phyloP scores from a whole-genome alignment of 2,888 invertebrate genomes.

The Eupithecia dodoneata region DNA sequence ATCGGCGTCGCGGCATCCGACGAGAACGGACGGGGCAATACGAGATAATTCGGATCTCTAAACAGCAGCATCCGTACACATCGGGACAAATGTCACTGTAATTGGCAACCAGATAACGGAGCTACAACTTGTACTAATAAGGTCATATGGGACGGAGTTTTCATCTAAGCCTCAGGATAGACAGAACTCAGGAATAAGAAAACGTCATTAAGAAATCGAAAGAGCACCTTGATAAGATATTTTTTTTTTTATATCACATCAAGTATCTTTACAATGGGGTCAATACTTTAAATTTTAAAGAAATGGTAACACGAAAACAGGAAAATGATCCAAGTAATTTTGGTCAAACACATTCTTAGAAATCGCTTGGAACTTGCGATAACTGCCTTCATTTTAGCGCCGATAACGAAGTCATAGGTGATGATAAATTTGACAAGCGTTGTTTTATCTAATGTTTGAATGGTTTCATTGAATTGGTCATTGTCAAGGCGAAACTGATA shows the following conservation, averaged over 20 bases:
- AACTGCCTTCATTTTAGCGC: constrained; percentile 8
- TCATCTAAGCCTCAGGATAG: neutral
- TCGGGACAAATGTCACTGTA: constrained; percentile 31
- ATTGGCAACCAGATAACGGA: constrained; percentile 27
- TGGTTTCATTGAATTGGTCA: constrained; percentile 29
- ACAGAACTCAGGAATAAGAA: neutral
- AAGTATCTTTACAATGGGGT: neutral
- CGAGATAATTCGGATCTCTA: constrained; percentile 40
- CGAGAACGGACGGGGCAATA: constrained; percentile 43
- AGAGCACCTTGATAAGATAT: neutral
- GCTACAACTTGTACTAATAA: neutral
- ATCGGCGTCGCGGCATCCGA: constrained; percentile 22
- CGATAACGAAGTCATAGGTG: constrained; percentile 35
- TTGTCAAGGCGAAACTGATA: constrained; percentile 31
- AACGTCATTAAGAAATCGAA: neutral
- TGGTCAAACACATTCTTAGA: constrained; percentile 1
- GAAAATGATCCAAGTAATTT: neutral
- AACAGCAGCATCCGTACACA: constrained; percentile 51
- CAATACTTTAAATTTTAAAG: neutral
- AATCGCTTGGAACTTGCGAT: neutral
- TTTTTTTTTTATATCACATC: neutral
- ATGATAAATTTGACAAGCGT: constrained; percentile 25
- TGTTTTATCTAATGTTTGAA: constrained; percentile 22
- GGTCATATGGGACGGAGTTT: neutral
- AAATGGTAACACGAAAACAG: neutral